These are phyloP conservation scores for Xestoiulus laeticollis DNA, from an alignment of 2,888 invertebrate species.

Conservation along the genomic window DNA sequence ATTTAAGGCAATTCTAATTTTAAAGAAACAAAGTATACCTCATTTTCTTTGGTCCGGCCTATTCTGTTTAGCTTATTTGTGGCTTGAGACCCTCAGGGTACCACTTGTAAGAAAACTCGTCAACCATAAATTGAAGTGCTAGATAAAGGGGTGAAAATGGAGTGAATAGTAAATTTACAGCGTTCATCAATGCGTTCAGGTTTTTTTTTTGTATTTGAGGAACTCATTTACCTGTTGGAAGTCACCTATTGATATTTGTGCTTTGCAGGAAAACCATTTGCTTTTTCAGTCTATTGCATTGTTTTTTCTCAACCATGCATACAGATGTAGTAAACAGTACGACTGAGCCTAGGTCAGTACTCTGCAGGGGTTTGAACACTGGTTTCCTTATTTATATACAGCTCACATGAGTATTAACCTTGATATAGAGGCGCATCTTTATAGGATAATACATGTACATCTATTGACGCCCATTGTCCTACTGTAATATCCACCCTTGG, in stretches of 20 bases:
- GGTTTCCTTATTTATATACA: not conserved
- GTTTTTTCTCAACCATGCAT: not conserved
- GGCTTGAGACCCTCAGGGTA: not conserved
- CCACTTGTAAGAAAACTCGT: not conserved
- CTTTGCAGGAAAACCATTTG: not conserved
- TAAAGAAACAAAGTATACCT: not conserved
- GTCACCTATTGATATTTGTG: not conserved
- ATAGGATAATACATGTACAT: not conserved
- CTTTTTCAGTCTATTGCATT: not conserved
- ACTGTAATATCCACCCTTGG: not conserved
- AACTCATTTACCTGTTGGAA: not conserved
- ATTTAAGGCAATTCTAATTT: not conserved
- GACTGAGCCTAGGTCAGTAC: not conserved
- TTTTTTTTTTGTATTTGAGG: not conserved
- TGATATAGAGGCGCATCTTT: slow-evolving; percentile 20
- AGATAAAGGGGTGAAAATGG: not conserved
- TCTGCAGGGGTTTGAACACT: slow-evolving; percentile 22
- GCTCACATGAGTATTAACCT: not conserved
- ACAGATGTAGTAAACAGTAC: not conserved
- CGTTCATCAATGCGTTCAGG: not conserved
- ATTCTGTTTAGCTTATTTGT: not conserved
- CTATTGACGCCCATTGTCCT: not conserved
- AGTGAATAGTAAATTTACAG: not conserved
- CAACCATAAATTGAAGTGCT: not conserved
- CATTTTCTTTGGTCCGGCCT: not conserved